Evolutionary conservation across 2,888 invertebrate genomes (phyloP), one percentile per base, ranked within the genome.

Genomic region (Parnassius smintheus): DNA sequence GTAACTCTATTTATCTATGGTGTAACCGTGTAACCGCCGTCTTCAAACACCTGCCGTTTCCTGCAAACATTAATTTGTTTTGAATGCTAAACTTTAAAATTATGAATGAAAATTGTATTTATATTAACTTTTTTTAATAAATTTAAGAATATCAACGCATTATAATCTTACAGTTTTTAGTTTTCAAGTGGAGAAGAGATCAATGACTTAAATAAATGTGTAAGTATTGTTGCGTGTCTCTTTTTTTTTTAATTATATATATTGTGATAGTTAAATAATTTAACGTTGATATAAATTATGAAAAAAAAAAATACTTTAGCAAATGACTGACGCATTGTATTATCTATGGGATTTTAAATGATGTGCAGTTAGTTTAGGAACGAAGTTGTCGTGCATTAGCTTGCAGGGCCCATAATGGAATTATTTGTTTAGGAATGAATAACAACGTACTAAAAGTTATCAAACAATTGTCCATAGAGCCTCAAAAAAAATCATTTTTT

Each of bases 41-140:
- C 81, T 67, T 56, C 62, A 65, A 71, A 78, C 88, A 89, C 80
- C 89, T 90, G 89, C 82, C 75, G 72, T 72, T 61, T 48, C 18
- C 2, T 41, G 1, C 11, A 42, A 57, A 13, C 62, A 13, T 80
- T n/a, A n/a, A n/a, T n/a, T 66, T 68, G 71, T 66, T 67, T 67
- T 49, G 61, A 65, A 25, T 78, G 77, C 75, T 68, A 4, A 45
- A 56, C 44, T 13, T 13, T 18, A 9, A n/a, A 51, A 42, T 68
- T 51, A 52, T 61, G 44, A 65, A 61, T 66, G 53, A 66, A 64
- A 59, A 53, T 61, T 61, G 57, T 44, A 4, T n/a, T 59, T 3
- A 41, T 55, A 51, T 41, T 42, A 13, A 12, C 3, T 45, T 35
- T 9, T 1, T 42, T 50, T 11, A 25, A 9, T 49, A 2, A 60